A percentile compares a stretch with the other conserved stretches of the same genome.
These are phyloP conservation scores for Macropodus opercularis DNA, from an alignment of 2,797 vertebrate genomes.

Conservation along the genomic window DNA sequence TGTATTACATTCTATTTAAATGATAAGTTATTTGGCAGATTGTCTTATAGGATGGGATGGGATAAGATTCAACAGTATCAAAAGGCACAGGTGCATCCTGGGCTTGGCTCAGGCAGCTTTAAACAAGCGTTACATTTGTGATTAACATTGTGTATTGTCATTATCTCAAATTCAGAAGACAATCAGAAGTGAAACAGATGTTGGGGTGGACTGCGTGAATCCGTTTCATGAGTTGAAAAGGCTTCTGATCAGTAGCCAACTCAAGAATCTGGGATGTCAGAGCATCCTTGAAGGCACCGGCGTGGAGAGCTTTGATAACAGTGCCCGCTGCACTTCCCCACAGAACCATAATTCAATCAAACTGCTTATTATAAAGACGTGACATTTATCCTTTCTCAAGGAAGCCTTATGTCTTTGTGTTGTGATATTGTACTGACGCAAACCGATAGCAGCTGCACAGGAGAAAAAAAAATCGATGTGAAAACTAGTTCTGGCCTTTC, in stretches of 20 bases:
- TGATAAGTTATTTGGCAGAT: no score
- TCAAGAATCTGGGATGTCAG: conserved; percentile 4
- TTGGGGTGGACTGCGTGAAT: neutral
- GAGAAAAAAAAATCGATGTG: neutral
- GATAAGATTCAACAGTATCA: no score
- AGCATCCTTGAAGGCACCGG: conserved; percentile 8
- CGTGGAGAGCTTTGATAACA: neutral
- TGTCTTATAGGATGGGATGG: no score
- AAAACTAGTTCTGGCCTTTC: neutral
- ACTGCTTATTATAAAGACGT: neutral
- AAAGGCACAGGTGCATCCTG: no score
- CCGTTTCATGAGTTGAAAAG: neutral
- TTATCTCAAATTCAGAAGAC: neutral
- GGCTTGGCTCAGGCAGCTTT: no score
- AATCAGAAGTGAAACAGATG: neutral
- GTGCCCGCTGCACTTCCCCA: neutral
- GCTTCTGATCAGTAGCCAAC: neutral
- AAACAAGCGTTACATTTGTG: neutral
- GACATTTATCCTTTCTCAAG: neutral
- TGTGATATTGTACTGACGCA: neutral
- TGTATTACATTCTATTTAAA: no score
- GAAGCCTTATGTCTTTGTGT: neutral
- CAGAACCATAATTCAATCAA: neutral
- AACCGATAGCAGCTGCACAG: neutral
- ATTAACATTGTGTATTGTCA: neutral